A percentile compares a stretch with the other conserved stretches of the same genome.
Conservation (phyloP, 2,113 vertebrate genomes). For the Cyphomyrus plagiostoma region DNA sequence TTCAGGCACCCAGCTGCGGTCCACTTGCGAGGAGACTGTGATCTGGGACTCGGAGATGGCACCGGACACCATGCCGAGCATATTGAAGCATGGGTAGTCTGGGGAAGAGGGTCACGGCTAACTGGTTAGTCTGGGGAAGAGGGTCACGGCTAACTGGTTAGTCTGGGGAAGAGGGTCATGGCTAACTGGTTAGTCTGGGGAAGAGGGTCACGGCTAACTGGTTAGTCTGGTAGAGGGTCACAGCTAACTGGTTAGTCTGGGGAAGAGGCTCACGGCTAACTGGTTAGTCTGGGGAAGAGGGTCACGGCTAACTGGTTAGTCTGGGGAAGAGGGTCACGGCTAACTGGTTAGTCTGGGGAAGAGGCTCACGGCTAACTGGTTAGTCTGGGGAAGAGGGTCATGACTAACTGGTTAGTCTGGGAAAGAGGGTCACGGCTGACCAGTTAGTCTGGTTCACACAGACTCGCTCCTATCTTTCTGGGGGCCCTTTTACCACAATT, state of each 20-base stretch:
- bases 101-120: constrained; percentile 3
- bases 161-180: too few relatives aligned
- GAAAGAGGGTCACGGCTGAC: background rate
- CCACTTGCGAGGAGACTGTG: constrained; percentile 77
- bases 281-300: too few relatives aligned
- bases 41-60: constrained; percentile 90
- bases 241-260: background rate
- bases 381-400: too few relatives aligned
- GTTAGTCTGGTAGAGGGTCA: background rate
- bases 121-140: background rate
- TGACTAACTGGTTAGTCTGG: background rate
- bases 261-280: background rate
- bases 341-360: background rate
- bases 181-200: background rate
- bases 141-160: background rate
- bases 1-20: constrained; percentile 72
- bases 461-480: background rate
- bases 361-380: background rate
- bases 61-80: constrained; percentile 95
- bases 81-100: constrained; percentile 87
- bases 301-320: too few relatives aligned
- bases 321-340: background rate
- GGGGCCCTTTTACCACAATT: background rate
- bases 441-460: background rate
- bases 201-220: background rate